Base-by-base conservation (phyloP, 1,140 invertebrate species). In the Telenomus remus region DNA sequence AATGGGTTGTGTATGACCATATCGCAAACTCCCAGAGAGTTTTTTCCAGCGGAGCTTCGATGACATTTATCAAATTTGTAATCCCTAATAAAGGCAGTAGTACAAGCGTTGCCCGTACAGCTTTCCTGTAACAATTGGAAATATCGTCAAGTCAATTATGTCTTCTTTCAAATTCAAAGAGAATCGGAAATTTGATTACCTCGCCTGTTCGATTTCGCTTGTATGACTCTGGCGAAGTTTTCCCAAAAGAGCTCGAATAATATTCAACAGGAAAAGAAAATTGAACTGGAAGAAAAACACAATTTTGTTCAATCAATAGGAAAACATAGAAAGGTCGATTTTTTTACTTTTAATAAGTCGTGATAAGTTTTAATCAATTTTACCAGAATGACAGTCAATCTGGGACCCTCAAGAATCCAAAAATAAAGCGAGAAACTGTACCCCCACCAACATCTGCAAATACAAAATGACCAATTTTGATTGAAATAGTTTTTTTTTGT, bases 381-480 rank as follows among this genome's bases (percentile, higher is more conserved):
- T 89, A 94, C 94, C 85, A 94, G 83, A 79, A 97, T 93, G 4
- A 96, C 91, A 0, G 90, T 91, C 16, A 94, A 89, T 56, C 95
- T 87, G 0, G 95, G 95, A 39, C 94, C 95, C 86, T 97, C 95
- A 15, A 97, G 85, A 54, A 96, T 96, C 95, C 95, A 97, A 82
- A 95, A 96, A 78, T 93, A 93, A 0, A 90, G 86, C 3, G 91
- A 90, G 51, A 95, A 91, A 83, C 95, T 95, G 82, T 97, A 97
- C 6, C 93, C 93, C 87, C 91, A 95, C 93, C 95, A 96, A 79
- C 95, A 96, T 74, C 93, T 95, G 80, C 6, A 3, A 6, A 27
- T 27, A 27, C 2, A 6, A 27, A 27, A 27, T 27, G 19, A 27
- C 1, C 6, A 27, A 3, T 27, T 27, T 27, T 27, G 19, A 27